Percentiles rank a stretch among this genome's conserved stretches.
Conservation (phyloP, 2,888 invertebrate genomes). For the Mycalesis mineus region DNA sequence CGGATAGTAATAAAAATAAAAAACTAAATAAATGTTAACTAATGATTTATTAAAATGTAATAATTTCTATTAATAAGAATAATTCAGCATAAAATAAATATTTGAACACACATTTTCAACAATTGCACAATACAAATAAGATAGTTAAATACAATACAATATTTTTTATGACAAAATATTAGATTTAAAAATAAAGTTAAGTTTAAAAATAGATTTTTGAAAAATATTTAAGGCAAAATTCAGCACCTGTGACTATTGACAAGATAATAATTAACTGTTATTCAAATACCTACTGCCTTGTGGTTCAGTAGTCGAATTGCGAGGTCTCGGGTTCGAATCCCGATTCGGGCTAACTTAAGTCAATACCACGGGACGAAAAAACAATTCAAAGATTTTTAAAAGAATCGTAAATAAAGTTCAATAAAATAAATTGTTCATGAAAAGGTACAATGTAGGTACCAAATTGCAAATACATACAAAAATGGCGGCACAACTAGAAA, state of each 20-base stretch:
- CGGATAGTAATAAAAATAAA: constrained; percentile 25
- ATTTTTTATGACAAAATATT: not conserved
- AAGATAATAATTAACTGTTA: no score
- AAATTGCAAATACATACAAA: no score
- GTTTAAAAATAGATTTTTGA: not conserved
- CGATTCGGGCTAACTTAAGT: no score
- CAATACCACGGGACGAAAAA: no score
- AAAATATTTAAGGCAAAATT: not conserved
- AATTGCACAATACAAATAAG: constrained; percentile 43
- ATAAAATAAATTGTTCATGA: no score
- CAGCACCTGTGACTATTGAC: constrained; percentile 12
- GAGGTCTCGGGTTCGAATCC: no score
- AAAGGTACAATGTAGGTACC: no score
- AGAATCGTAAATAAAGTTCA: no score
- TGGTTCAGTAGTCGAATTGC: no score
- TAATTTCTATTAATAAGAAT: constrained; percentile 26
- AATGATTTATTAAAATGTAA: constrained; percentile 60
- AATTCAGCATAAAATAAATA: constrained; percentile 15
- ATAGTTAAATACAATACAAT: constrained; percentile 23
- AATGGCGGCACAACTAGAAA: no score
- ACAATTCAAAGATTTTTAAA: no score
- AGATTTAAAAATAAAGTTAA: constrained; percentile 18
- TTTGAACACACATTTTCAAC: constrained; percentile 31
- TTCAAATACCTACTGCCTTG: no score
- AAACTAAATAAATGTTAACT: constrained; percentile 30